These are phyloP conservation scores for Ginglymostoma cirratum DNA, from an alignment of 2,113 vertebrate species.

Conservation along the genomic window DNA sequence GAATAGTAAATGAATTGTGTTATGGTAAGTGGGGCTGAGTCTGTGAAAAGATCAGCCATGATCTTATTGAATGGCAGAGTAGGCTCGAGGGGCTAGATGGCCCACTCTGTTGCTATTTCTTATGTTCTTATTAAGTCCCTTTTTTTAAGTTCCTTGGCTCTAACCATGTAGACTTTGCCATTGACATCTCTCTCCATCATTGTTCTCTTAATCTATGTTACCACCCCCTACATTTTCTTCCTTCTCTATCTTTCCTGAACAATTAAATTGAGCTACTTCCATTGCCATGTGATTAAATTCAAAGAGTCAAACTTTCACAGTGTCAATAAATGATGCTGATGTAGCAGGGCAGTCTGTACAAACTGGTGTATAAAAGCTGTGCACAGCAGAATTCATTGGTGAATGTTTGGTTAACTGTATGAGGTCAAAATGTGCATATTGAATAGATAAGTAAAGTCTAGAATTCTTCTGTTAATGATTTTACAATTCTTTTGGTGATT, in stretches of 20 bases:
- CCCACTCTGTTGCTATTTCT: no score
- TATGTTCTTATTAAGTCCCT: no score
- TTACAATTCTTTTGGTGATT: background rate
- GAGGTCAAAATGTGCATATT: background rate
- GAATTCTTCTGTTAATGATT: background rate
- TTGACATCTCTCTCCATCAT: background rate
- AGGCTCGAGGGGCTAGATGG: no score
- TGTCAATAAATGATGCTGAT: background rate
- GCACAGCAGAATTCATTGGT: background rate
- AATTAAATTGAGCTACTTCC: background rate
- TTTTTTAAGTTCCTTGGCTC: background rate
- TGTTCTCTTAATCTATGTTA: background rate
- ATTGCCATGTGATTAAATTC: background rate
- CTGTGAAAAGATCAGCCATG: no score
- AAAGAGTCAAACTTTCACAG: background rate
- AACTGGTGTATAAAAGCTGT: background rate
- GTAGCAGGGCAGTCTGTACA: background rate
- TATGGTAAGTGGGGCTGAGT: no score
- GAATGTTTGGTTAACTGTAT: conserved; percentile 21
- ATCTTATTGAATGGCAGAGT: no score
- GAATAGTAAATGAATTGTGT: no score
- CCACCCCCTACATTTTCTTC: background rate
- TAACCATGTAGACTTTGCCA: background rate
- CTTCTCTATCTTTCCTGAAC: no score
- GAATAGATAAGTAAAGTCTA: conserved; percentile 8